Evolutionary conservation across 2,797 vertebrate genomes (phyloP).

Genomic region (Ctenochaetus hawaiiensis): DNA sequence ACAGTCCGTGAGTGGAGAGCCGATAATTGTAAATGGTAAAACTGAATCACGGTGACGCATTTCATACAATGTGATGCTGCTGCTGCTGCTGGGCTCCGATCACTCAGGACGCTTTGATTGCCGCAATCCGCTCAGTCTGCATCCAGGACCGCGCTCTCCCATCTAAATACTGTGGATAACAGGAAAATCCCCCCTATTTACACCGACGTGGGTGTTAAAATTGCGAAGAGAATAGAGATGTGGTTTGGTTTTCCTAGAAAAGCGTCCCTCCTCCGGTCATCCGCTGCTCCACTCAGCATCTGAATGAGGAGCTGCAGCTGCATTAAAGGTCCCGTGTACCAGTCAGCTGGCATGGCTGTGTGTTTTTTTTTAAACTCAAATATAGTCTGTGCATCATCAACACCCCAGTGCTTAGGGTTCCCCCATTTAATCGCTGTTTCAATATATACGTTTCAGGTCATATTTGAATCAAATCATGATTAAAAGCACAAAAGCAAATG

Average conservation of each 20-base stretch:
- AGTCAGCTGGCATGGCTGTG: slow-evolving; percentile 60
- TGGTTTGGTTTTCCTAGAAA: slow-evolving; percentile 35
- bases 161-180: neutral
- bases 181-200: slow-evolving; percentile 23
- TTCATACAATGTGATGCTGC: slow-evolving; percentile 76
- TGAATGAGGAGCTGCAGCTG: slow-evolving; percentile 78
- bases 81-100: slow-evolving; percentile 70
- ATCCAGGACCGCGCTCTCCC: slow-evolving; percentile 18
- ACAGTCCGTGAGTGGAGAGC: slow-evolving; percentile 60
- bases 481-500: slow-evolving; percentile 5
- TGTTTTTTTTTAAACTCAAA: neutral
- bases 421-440: neutral
- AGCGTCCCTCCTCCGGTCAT: slow-evolving; percentile 56
- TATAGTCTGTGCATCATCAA: slow-evolving; percentile 10
- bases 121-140: slow-evolving; percentile 63
- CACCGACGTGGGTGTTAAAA: slow-evolving; percentile 2
- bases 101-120: slow-evolving; percentile 58
- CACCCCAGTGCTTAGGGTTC: neutral
- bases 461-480: neutral
- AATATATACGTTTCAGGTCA: neutral
- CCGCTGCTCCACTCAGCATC: slow-evolving; percentile 74
- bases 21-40: slow-evolving; percentile 63
- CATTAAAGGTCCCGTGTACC: slow-evolving; percentile 68
- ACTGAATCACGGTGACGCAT: slow-evolving; percentile 82
- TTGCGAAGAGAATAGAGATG: slow-evolving; percentile 31